Conservation (phyloP, 2,113 vertebrate species). For the Oryzias curvinotus region DNA sequence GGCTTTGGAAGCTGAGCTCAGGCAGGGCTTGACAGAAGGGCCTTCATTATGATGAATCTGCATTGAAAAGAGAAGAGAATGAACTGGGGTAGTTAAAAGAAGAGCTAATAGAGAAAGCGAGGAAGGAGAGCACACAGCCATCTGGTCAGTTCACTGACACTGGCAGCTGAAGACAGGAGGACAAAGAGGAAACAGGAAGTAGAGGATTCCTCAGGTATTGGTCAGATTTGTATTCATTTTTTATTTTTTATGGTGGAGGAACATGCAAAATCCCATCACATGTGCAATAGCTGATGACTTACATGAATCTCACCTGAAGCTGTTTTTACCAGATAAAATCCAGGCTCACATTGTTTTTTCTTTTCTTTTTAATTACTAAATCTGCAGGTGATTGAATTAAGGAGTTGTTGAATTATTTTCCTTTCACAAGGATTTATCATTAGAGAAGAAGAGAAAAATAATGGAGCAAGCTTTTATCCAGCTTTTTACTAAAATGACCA, state of each 20-base stretch:
- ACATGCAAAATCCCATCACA: no score
- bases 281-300: constrained; percentile 13
- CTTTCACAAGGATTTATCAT: no score
- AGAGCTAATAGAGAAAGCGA: constrained; percentile 19
- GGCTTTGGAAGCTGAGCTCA: constrained; percentile 47
- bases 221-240: constrained; percentile 42
- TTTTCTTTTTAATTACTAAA: no score
- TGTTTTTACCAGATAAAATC: no score
- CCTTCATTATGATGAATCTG: constrained; percentile 41
- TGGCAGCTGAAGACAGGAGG: constrained; percentile 64
- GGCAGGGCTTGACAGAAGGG: constrained; percentile 64
- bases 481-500: no score
- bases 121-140: constrained; percentile 56
- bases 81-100: constrained; percentile 27
- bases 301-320: constrained; percentile 12
- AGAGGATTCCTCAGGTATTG: constrained; percentile 40
- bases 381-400: no score
- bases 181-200: constrained; percentile 34
- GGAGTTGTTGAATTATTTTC: no score
- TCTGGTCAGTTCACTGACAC: constrained; percentile 73
- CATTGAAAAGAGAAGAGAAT: constrained; percentile 32
- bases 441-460: no score
- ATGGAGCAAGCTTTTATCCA: no score
- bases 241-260: constrained; percentile 20
- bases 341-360: no score